Base-by-base conservation (phyloP, 35 echinoderm and acorn worm species). In the Heliocidaris tuberculata region DNA sequence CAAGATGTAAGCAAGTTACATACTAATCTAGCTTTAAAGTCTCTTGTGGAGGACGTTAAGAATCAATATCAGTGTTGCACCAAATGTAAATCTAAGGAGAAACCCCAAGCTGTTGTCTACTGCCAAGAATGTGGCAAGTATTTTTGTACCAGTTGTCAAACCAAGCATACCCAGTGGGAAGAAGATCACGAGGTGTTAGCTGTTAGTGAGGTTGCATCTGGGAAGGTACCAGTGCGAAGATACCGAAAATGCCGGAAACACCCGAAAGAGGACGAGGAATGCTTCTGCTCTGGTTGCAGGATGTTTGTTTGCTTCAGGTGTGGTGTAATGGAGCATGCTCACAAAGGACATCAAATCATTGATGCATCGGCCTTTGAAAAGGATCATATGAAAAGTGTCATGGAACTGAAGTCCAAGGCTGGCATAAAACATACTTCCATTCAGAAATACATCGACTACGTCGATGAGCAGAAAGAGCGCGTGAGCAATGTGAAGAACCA, bases 191-290 rank as follows among this genome's bases (percentile, higher is more conserved):
- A 91, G 48, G 89, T 91, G 2, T 21, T 91, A 27, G 21, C 31
- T 4, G 24, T 91, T 4, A 49, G 31, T 27, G 35, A 49, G 27
- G 48, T 91, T 7, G 7, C 11, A 47, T 91, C 89, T 13, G 89
- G 89, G 5, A 91, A 49, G 9, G 6, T 49, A 13, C 32, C 89
- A n/a, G 89, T 47, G 0, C 24, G 32, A 24, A 91, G 32, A 49
- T 35, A 15, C 6, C 89, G 89, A 32, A 91, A 91, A 91, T 91
- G 89, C 48, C 48, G 32, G 31, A 91, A 32, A 49, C 89, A 91
- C 48, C 31, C 31, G 30, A 27, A 31, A 21, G 89, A 91, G 17
- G 89, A 91, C 10, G 89, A 91, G 35, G 48, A 91, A 10, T 91
- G 24, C 32, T 91, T 47, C 89, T 91, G 89, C 24, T 32, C 21